A percentile compares a stretch with the other conserved stretches of the same genome.
Conservation (phyloP, 2,113 vertebrate genomes). For the Epinephelus cyanopodus region DNA sequence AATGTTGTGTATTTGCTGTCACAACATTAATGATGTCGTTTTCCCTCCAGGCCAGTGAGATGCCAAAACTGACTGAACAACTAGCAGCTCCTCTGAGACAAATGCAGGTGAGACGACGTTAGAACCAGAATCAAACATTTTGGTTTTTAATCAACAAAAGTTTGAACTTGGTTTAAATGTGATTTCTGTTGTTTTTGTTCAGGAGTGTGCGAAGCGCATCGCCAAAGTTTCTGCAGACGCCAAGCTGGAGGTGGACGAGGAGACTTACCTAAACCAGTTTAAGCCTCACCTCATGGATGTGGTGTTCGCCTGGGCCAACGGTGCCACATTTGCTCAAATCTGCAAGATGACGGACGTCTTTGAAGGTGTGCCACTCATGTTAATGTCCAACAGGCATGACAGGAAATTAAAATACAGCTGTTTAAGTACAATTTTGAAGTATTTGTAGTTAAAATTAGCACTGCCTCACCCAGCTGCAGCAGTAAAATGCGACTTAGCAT, state of each 20-base stretch:
- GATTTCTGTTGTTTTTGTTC: constrained; percentile 39
- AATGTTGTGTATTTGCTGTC: background rate
- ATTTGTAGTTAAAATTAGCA: background rate
- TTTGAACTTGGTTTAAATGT: background rate
- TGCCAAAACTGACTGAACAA: constrained; percentile 97
- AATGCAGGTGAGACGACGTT: constrained; percentile 91
- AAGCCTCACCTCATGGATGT: constrained; percentile 98
- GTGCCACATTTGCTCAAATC: constrained; percentile 95
- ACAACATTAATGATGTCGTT: background rate
- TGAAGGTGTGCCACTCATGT: constrained; percentile 86
- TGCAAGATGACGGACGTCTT: constrained; percentile 99
- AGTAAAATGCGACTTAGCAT: background rate
- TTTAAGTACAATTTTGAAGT: background rate
- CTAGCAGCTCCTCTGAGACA: constrained; percentile 95
- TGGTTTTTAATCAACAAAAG: fast-evolving
- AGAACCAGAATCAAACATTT: fast-evolving
- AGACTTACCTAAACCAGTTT: constrained; percentile 93
- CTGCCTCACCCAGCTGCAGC: background rate
- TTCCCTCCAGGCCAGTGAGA: constrained; percentile 91
- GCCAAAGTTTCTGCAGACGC: constrained; percentile 98
- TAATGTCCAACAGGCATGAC: background rate
- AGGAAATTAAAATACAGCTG: background rate
- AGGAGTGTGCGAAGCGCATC: constrained; percentile 98
- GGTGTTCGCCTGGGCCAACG: constrained; percentile 95
- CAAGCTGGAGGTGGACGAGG: constrained; percentile 96